Base-by-base conservation (phyloP, 35 echinoderm and acorn worm genomes). In the Apostichopus californicus region DNA sequence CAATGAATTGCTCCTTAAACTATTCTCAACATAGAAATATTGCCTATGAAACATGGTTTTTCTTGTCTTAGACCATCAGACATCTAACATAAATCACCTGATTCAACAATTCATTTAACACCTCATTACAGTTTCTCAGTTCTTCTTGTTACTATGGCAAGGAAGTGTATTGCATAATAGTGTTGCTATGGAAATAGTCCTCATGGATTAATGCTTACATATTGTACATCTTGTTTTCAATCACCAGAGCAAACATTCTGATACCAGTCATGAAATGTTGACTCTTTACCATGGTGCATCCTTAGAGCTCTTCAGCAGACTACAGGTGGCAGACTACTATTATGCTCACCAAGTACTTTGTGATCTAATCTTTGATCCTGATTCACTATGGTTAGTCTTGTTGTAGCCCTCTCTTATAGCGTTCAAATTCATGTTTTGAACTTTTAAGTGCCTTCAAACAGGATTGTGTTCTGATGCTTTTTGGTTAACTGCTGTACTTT, bases 311-410 rank as follows among this genome's bases (percentile, higher is more conserved):
- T 93, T 99, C 63, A 90, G 89, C 23, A 86, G 92, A 56, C 81
- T 99, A 14, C 97, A 95, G 26, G 86, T 95, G 54, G 95, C 95
- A 57, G 88, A 94, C 88, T 95, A 99, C 77, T 93, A 99, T 55
- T 94, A 92, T 90, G 97, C 94, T 23, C 93, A 99, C 82, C 93
- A 99, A 68, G 88, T 99, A 9, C 68, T 99, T 21, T 96, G 95
- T 15, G 93, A 77, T 15, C 70, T 96, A 21, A 80, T 96, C 25
- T 99, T 96, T 88, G 92, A 94, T 77, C 92, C 93, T 84, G 97
- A 96, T 17, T 99, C 94, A 79, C 73, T 99, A 20, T 81, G 93
- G 97, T 99, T 90, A 96, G 97, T 70, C 13, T 64, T 65, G 71
- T 52, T 98, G 26, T 46, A 46, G 68, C 68, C 5, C 68, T 72